Percentiles rank a stretch among this genome's conserved stretches.
phyloP scores from a whole-genome alignment of 2,113 vertebrate genomes.

The Puffinus mauretanicus region DNA sequence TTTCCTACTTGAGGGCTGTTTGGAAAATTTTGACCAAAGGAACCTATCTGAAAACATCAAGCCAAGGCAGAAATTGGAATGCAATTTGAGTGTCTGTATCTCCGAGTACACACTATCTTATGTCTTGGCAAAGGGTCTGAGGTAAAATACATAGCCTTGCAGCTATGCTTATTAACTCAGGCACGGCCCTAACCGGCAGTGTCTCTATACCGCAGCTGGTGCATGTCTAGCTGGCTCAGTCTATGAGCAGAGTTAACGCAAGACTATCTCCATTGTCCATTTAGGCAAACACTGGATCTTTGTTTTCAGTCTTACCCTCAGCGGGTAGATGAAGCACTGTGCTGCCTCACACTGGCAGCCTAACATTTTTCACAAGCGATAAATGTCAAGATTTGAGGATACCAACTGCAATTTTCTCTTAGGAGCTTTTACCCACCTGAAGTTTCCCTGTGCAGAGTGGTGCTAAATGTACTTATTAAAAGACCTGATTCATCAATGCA shows the following conservation, averaged over 20 bases:
- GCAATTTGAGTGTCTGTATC: neutral
- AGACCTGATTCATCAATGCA: neutral
- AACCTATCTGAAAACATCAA: neutral
- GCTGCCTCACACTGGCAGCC: neutral
- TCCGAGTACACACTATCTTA: neutral
- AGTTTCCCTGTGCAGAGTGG: neutral
- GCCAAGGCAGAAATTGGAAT: neutral
- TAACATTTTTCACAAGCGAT: neutral
- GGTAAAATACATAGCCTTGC: neutral
- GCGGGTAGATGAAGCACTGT: neutral
- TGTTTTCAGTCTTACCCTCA: neutral
- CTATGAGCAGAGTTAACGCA: neutral
- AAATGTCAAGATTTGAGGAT: neutral
- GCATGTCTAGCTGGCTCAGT: neutral
- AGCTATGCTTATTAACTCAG: neutral
- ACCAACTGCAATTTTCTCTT: neutral
- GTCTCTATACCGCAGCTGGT: neutral
- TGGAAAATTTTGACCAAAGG: neutral
- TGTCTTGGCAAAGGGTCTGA: neutral
- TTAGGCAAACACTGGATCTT: neutral
- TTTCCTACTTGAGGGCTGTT: neutral
- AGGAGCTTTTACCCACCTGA: neutral
- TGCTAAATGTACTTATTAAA: neutral
- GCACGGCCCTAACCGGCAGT: fast-evolving
- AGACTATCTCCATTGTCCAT: neutral